phyloP scores from a whole-genome alignment of 2,888 invertebrate species.

The Luperina testacea region DNA sequence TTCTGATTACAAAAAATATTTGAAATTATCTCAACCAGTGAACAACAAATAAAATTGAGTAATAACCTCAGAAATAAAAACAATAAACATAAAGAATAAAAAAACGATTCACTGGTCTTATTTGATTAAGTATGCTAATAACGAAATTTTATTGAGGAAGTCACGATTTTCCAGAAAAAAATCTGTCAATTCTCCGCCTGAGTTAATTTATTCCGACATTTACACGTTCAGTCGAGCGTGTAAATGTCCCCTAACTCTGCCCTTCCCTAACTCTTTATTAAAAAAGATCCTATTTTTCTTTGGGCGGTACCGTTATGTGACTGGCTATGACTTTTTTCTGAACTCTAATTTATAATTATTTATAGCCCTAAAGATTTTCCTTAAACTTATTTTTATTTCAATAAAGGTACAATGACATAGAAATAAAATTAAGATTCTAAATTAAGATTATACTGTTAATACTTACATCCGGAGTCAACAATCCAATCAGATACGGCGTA shows the following conservation, averaged over 20 bases:
- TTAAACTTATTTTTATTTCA: not conserved
- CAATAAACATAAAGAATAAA: not conserved
- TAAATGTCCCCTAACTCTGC: not conserved
- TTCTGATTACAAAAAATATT: not conserved
- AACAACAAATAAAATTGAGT: not conserved
- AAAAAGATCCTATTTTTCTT: not conserved
- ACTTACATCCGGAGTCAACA: slow-evolving; percentile 91
- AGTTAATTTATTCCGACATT: slow-evolving; percentile 54
- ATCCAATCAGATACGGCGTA: slow-evolving; percentile 90
- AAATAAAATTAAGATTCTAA: not conserved
- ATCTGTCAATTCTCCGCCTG: slow-evolving; percentile 24
- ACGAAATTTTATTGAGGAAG: slow-evolving; percentile 39
- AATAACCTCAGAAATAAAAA: not conserved
- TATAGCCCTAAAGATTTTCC: not conserved
- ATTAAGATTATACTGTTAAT: slow-evolving; percentile 66
- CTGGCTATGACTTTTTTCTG: not conserved
- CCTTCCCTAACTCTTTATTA: slow-evolving; percentile 55
- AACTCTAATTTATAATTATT: no score
- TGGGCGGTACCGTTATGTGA: not conserved
- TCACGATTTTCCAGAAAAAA: slow-evolving; percentile 38
- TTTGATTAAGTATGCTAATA: slow-evolving; percentile 10
- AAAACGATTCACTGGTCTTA: slow-evolving; percentile 7
- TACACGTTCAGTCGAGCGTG: slow-evolving; percentile 38
- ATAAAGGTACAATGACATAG: not conserved
- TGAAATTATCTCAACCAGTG: not conserved